Percentiles rank a stretch among this genome's conserved stretches.
phyloP scores from a whole-genome alignment of 2,113 vertebrate genomes.

The Xyliphius kryptos region DNA sequence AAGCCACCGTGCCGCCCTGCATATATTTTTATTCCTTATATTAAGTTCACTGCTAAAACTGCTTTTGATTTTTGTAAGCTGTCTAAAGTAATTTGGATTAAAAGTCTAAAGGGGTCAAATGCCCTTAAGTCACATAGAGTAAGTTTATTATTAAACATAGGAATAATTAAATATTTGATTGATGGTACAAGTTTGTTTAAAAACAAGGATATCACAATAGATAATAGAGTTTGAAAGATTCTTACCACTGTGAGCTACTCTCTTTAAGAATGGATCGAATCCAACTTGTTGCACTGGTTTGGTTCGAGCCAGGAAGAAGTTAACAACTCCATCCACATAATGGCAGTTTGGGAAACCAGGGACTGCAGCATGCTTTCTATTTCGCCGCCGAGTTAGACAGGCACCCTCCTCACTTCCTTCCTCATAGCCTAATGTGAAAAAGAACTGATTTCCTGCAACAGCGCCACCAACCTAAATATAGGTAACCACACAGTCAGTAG shows the following conservation, averaged over 20 bases:
- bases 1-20: too few species aligned
- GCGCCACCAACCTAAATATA: conserved; percentile 56
- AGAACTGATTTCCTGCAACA: conserved; percentile 53
- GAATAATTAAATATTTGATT: neutral
- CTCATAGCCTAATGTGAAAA: conserved; percentile 56
- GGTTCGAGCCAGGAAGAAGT: conserved; percentile 70
- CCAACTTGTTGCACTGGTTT: conserved; percentile 56
- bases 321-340: conserved; percentile 53
- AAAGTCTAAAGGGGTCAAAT: too few species aligned
- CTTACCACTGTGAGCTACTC: conserved; percentile 64
- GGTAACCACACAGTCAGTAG: neutral
- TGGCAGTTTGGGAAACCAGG: conserved; percentile 56
- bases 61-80: too few species aligned
- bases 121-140: too few species aligned
- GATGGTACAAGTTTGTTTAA: neutral
- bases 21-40: too few species aligned
- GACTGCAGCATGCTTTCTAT: conserved; percentile 42
- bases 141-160: too few species aligned
- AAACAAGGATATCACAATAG: neutral
- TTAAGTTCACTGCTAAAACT: too few species aligned
- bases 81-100: too few species aligned
- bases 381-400: conserved; percentile 50
- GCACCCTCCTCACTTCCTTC: conserved; percentile 50
- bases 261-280: conserved; percentile 62
- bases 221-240: neutral